Evolutionary conservation across 1,140 invertebrate species (phyloP).

Genomic region (Drosophila persimilis): DNA sequence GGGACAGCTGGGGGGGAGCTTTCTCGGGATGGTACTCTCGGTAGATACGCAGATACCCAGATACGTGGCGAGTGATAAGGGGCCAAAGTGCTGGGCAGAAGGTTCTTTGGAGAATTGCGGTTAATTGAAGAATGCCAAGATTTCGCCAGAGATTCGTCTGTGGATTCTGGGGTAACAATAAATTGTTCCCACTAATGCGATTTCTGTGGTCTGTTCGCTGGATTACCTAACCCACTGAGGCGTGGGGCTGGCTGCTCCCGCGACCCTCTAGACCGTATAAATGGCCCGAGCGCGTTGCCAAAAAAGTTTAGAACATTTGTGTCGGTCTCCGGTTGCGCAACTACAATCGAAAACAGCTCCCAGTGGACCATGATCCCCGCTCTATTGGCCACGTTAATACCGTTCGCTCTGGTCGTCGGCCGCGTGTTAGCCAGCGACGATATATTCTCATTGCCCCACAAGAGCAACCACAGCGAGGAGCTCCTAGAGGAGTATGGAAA

Average conservation of each 20-base stretch:
- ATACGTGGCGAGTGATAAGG: conserved; percentile 59
- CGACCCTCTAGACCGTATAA: conserved; percentile 39
- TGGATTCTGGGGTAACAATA: conserved; percentile 54
- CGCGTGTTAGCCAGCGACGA: conserved; percentile 19
- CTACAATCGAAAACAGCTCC: conserved; percentile 21
- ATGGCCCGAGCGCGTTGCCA: conserved; percentile 53
- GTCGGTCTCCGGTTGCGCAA: conserved; percentile 38
- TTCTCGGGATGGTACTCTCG: conserved; percentile 13
- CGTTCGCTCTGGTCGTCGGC: neutral
- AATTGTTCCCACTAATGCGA: conserved; percentile 66
- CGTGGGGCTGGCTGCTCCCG: conserved; percentile 22
- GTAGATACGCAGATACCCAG: conserved; percentile 6
- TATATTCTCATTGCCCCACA: conserved; percentile 46
- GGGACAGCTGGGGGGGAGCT: conserved; percentile 18
- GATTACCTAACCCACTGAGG: conserved; percentile 57
- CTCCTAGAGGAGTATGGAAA: conserved; percentile 59
- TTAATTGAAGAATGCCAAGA: conserved; percentile 71
- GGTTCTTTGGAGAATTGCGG: conserved; percentile 38
- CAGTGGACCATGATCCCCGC: conserved; percentile 37
- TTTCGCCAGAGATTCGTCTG: conserved; percentile 40
- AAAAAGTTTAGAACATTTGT: conserved; percentile 73
- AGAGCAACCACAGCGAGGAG: conserved; percentile 56
- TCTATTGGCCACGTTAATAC: conserved; percentile 59
- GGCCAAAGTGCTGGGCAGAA: too few species aligned
- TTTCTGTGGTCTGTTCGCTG: conserved; percentile 54